Percentiles rank a stretch among this genome's conserved stretches.
These are phyloP conservation scores for Menura novaehollandiae DNA, from an alignment of 2,113 vertebrate genomes.

Conservation along the genomic window DNA sequence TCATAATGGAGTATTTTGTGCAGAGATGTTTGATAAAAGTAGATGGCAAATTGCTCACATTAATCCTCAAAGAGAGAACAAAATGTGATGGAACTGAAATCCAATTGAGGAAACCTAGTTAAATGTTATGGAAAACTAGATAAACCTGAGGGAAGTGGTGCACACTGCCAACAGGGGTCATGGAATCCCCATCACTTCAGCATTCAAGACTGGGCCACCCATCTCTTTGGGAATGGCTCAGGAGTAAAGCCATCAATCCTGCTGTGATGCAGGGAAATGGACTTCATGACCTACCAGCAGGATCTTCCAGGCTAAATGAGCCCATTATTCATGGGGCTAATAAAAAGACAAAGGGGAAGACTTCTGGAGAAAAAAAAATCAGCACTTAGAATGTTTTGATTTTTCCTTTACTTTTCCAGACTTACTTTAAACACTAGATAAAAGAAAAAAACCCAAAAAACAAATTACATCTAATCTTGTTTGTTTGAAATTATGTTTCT, in stretches of 20 bases:
- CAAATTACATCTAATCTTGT: neutral
- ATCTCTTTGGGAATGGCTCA: slow-evolving; percentile 4
- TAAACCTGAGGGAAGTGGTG: neutral
- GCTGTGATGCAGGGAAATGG: neutral
- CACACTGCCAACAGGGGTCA: slow-evolving; percentile 1
- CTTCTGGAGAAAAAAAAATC: neutral
- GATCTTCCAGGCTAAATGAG: slow-evolving; percentile 38
- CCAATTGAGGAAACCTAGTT: neutral
- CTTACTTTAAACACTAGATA: neutral
- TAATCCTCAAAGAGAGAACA: neutral
- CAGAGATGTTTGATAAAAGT: neutral
- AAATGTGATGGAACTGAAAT: neutral
- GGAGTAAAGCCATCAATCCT: slow-evolving; percentile 45
- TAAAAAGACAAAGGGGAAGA: slow-evolving; percentile 35
- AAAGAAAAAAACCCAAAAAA: neutral
- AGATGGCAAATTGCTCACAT: neutral
- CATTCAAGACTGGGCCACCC: slow-evolving; percentile 34
- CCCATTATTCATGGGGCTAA: slow-evolving; percentile 44
- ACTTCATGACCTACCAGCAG: slow-evolving; percentile 9
- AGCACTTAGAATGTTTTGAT: neutral
- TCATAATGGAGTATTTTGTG: neutral
- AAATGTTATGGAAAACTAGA: neutral
- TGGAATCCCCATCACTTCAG: slow-evolving; percentile 1
- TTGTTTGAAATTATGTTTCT: neutral
- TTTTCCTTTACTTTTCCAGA: neutral